Percentiles rank a stretch among this genome's conserved stretches.
These are phyloP conservation scores for Seira musarum DNA, from an alignment of 2,888 invertebrate species.

Conservation along the genomic window DNA sequence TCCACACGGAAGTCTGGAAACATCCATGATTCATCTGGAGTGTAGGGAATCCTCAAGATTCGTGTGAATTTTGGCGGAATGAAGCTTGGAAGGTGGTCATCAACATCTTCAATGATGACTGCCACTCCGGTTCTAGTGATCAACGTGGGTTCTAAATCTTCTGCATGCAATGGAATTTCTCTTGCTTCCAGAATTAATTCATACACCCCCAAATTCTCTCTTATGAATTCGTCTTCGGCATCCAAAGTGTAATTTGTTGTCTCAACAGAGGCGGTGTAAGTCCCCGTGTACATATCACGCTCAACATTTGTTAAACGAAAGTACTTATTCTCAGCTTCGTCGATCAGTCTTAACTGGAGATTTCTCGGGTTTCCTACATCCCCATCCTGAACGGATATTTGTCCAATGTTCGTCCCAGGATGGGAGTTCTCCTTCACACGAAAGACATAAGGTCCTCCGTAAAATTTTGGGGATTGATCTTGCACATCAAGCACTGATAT, in stretches of 20 bases:
- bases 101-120: constrained; percentile 84
- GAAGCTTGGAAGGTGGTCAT: constrained; percentile 80
- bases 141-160: constrained; percentile 66
- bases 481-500: constrained; percentile 85
- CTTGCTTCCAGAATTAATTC: constrained; percentile 68
- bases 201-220: constrained; percentile 78
- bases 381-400: constrained; percentile 80
- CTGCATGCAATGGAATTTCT: constrained; percentile 65
- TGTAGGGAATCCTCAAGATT: constrained; percentile 65
- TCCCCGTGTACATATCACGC: constrained; percentile 74
- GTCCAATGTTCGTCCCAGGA: constrained; percentile 78
- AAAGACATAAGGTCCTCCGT: constrained; percentile 80
- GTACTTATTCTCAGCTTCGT: constrained; percentile 81
- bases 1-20: constrained; percentile 67
- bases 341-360: constrained; percentile 75
- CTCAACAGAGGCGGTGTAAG: constrained; percentile 74
- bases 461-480: constrained; percentile 69
- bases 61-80: constrained; percentile 60
- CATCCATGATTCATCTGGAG: constrained; percentile 63
- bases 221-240: constrained; percentile 81
- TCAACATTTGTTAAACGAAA: constrained; percentile 75
- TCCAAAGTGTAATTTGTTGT: constrained; percentile 81
- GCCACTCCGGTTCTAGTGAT: constrained; percentile 74
- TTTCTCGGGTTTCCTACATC: constrained; percentile 83
- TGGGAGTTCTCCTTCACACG: constrained; percentile 81